phyloP scores from a whole-genome alignment of 2,888 invertebrate genomes.

The Tipula unca region DNA sequence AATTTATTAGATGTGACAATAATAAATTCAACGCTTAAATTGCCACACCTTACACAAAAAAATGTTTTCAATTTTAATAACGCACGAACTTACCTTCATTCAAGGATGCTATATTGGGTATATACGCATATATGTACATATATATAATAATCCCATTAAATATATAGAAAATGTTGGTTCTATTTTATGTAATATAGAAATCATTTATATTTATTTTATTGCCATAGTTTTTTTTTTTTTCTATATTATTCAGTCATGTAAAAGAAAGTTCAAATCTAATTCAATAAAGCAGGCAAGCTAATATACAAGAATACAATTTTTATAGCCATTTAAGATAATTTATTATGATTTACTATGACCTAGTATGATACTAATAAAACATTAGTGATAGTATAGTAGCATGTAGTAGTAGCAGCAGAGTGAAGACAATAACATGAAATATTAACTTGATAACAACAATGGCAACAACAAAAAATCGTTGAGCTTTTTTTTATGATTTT shows the following conservation, averaged over 20 bases:
- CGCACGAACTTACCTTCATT: background rate
- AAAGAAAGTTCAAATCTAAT: background rate
- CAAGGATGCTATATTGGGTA: background rate
- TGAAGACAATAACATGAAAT: background rate
- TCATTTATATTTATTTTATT: slow-evolving; percentile 14
- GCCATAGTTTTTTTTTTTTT: background rate
- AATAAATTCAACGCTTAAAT: background rate
- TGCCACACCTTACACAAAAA: background rate
- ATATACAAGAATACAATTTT: background rate
- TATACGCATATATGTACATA: too few relatives aligned
- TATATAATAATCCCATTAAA: background rate
- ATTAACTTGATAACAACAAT: background rate
- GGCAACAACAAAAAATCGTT: background rate
- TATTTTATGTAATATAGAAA: background rate
- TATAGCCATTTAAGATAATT: slow-evolving; percentile 8
- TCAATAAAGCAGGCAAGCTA: background rate
- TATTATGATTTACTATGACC: slow-evolving; percentile 14
- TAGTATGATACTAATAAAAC: background rate
- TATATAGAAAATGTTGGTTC: background rate
- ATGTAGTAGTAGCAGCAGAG: background rate
- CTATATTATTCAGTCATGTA: background rate
- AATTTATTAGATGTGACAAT: background rate
- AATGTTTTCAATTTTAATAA: background rate
- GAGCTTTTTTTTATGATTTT: background rate
- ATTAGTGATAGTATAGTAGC: background rate